Conservation (phyloP, 2,797 vertebrate species). For the Rachycentron canadum region DNA sequence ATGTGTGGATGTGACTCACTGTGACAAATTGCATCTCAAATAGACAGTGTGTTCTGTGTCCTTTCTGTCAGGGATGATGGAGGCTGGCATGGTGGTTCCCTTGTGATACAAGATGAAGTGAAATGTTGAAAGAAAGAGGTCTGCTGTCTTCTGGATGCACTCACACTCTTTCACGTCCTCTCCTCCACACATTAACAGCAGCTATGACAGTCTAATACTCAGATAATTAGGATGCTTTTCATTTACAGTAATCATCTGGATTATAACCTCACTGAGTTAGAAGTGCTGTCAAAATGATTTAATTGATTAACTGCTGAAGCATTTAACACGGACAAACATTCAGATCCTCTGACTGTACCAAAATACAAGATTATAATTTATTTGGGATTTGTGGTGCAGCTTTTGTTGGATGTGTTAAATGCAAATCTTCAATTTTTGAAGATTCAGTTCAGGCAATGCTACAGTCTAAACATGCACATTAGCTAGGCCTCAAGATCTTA, state of each 20-base stretch:
- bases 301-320: neutral
- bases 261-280: slow-evolving; percentile 31
- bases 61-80: slow-evolving; percentile 12
- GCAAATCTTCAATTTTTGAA: neutral
- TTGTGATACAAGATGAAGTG: slow-evolving; percentile 18
- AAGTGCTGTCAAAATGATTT: slow-evolving; percentile 14
- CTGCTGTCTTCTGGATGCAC: neutral
- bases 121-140: neutral
- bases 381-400: slow-evolving; percentile 1
- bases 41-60: slow-evolving; percentile 17
- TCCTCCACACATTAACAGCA: slow-evolving; percentile 23
- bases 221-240: slow-evolving; percentile 48
- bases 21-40: slow-evolving; percentile 40
- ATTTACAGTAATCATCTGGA: slow-evolving; percentile 39
- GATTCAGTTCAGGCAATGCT: neutral
- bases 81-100: neutral
- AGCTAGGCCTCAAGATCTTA: neutral
- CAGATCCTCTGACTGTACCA: slow-evolving; percentile 22
- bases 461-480: neutral
- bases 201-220: slow-evolving; percentile 9
- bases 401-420: neutral
- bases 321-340: slow-evolving; percentile 9
- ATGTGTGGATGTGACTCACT: slow-evolving; percentile 31
- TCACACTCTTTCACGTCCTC: neutral
- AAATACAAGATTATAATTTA: slow-evolving; percentile 37